Conservation (phyloP, 92 coral and sea anemone genomes). For the Parazoanthus darwini region DNA sequence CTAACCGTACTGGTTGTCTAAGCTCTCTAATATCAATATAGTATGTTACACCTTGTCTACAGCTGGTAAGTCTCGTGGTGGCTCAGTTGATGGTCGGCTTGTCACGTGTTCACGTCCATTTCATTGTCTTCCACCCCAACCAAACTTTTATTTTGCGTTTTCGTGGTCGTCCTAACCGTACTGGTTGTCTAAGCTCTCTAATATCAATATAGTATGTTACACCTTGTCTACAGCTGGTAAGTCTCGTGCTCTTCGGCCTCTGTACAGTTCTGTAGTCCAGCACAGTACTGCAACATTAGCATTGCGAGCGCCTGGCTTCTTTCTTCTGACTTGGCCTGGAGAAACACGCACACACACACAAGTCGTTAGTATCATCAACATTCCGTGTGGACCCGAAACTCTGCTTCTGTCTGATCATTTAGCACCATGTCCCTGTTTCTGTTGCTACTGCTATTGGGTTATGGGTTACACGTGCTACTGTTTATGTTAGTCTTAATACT, state of each 20-base stretch:
- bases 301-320: slow-evolving; percentile 90
- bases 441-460: neutral
- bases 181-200: too few relatives aligned
- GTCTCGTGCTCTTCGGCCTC: slow-evolving; percentile 74
- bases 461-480: too few relatives aligned
- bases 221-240: slow-evolving; percentile 54
- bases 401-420: neutral
- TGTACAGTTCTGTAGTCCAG: slow-evolving; percentile 92
- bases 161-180: neutral
- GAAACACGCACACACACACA: neutral
- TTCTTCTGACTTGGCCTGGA: slow-evolving; percentile 87
- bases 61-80: slow-evolving; percentile 50
- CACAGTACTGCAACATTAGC: slow-evolving; percentile 93
- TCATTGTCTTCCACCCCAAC: too few relatives aligned
- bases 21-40: neutral
- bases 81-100: too few relatives aligned
- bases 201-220: neutral
- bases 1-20: too few relatives aligned
- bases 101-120: too few relatives aligned
- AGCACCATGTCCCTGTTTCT: neutral
- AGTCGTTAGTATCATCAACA: neutral
- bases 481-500: too few relatives aligned
- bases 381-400: neutral
- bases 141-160: too few relatives aligned
- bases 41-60: neutral